Conservation (phyloP, 1,140 invertebrate species). For the Epicauta chinensis region DNA sequence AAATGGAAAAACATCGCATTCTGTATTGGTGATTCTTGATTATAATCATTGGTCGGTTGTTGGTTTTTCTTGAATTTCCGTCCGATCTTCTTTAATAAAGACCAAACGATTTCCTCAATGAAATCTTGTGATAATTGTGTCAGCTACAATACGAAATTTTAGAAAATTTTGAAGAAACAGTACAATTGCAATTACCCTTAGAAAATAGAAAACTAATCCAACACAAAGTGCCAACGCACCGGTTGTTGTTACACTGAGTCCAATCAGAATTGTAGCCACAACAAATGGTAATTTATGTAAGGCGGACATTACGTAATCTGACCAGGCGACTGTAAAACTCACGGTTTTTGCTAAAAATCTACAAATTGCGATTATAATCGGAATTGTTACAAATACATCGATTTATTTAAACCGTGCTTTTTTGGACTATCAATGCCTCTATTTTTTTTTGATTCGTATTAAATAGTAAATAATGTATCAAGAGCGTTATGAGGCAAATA, state of each 20-base stretch:
- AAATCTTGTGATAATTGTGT: constrained; percentile 69
- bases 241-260: constrained; percentile 48
- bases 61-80: constrained; percentile 34
- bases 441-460: no score
- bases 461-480: no score
- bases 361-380: constrained; percentile 18
- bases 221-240: constrained; percentile 48
- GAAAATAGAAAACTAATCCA: constrained; percentile 51
- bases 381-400: constrained; percentile 2
- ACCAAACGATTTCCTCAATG: constrained; percentile 58
- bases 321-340: constrained; percentile 46
- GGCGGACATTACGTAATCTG: constrained; percentile 49
- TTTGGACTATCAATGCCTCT: no score
- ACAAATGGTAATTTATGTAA: constrained; percentile 49
- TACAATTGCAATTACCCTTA: constrained; percentile 44
- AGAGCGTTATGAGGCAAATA: no score
- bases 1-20: constrained; percentile 54
- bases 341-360: constrained; percentile 49
- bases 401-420: no score
- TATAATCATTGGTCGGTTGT: not conserved
- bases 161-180: not conserved
- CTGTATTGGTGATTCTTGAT: constrained; percentile 4
- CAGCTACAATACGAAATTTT: constrained; percentile 42
- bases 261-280: constrained; percentile 44
- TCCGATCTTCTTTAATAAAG: constrained; percentile 46